Percentiles rank a stretch among this genome's conserved stretches.
phyloP scores from a whole-genome alignment of 2,113 vertebrate genomes.

The Forbesichthys agassizii region DNA sequence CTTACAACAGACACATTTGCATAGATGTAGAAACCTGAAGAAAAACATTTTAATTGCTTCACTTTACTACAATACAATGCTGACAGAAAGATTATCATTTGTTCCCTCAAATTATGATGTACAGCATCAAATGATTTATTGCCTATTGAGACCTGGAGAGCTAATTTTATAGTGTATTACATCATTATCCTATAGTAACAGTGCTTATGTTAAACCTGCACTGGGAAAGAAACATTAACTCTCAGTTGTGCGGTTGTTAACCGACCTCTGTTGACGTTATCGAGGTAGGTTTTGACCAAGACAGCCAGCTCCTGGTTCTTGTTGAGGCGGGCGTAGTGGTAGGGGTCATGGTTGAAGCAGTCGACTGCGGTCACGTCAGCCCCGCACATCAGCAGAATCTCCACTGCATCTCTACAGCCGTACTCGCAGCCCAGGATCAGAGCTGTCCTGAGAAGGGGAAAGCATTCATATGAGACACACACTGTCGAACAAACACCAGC shows the following conservation, averaged over 20 bases:
- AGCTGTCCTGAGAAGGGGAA: slow-evolving; percentile 79
- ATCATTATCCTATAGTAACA: too few relatives aligned
- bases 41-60: too few relatives aligned
- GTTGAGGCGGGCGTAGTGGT: slow-evolving; percentile 89
- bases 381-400: slow-evolving; percentile 86
- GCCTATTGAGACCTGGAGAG: too few relatives aligned
- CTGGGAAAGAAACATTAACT: background rate
- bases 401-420: slow-evolving; percentile 89
- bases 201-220: too few relatives aligned
- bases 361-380: slow-evolving; percentile 84
- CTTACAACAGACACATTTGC: too few relatives aligned
- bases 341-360: slow-evolving; percentile 83
- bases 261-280: slow-evolving; percentile 85
- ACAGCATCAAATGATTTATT: too few relatives aligned
- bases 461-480: background rate
- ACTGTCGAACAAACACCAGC: background rate
- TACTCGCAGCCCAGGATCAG: slow-evolving; percentile 94
- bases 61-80: too few relatives aligned
- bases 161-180: too few relatives aligned
- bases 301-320: slow-evolving; percentile 86
- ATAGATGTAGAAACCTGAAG: too few relatives aligned
- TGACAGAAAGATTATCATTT: too few relatives aligned
- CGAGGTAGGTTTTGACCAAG: slow-evolving; percentile 82
- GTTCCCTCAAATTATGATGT: too few relatives aligned
- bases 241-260: background rate